phyloP scores from a whole-genome alignment of 2,797 vertebrate species.

The Austrolebias charrua region DNA sequence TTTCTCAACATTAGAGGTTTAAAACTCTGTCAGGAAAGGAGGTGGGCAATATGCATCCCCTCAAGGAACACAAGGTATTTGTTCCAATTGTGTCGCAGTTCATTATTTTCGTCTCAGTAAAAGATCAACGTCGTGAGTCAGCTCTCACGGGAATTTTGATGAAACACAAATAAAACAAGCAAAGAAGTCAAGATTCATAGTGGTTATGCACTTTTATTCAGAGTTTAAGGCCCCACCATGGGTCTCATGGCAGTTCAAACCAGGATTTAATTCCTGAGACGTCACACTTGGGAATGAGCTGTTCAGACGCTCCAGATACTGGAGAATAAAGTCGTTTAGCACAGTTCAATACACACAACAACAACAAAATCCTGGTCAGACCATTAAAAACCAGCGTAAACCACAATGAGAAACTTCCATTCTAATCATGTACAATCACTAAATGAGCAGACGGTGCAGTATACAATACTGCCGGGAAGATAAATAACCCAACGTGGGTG shows the following conservation, averaged over 20 bases:
- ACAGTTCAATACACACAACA: conserved; percentile 54
- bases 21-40: too few relatives aligned
- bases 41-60: too few relatives aligned
- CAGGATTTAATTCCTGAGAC: conserved; percentile 92
- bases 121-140: too few relatives aligned
- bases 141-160: neutral
- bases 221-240: conserved; percentile 77
- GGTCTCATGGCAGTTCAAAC: conserved; percentile 80
- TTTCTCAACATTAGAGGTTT: too few relatives aligned
- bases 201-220: conserved; percentile 90
- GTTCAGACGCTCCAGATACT: conserved; percentile 87
- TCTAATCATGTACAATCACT: conserved; percentile 75
- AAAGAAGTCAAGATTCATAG: conserved; percentile 71
- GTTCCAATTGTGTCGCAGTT: too few relatives aligned
- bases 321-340: conserved; percentile 84
- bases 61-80: too few relatives aligned
- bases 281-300: conserved; percentile 79
- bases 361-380: conserved; percentile 53
- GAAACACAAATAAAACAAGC: conserved; percentile 39
- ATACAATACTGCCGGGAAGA: conserved; percentile 91
- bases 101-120: too few relatives aligned
- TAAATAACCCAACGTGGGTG: conserved; percentile 95
- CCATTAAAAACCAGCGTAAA: conserved; percentile 81
- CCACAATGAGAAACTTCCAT: conserved; percentile 76
- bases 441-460: conserved; percentile 78